These are phyloP conservation scores for Microchirus variegatus DNA, from an alignment of 2,797 vertebrate genomes.

Conservation along the genomic window DNA sequence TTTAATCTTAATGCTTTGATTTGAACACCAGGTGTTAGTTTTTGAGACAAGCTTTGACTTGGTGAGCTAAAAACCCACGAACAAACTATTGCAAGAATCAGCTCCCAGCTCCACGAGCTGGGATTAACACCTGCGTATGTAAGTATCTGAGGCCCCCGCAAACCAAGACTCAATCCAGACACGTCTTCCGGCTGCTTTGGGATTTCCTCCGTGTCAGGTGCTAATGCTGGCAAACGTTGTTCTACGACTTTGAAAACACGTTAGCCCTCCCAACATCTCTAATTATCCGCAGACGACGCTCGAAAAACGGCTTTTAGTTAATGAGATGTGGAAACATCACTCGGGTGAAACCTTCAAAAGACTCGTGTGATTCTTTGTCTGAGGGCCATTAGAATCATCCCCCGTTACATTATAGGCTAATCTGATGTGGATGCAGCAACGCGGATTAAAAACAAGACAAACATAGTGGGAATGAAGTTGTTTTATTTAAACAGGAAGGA, in stretches of 20 bases:
- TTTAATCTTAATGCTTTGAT: conserved; percentile 18
- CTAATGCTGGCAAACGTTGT: conserved; percentile 72
- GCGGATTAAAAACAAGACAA: conserved; percentile 22
- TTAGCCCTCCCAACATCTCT: conserved; percentile 64
- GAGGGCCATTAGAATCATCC: conserved; percentile 56
- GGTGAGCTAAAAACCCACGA: conserved; percentile 39
- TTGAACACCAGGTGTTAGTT: conserved; percentile 28
- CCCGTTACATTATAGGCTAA: conserved; percentile 33
- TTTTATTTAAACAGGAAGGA: conserved; percentile 35
- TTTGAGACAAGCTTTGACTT: conserved; percentile 51
- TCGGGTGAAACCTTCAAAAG: conserved; percentile 71
- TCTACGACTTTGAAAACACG: conserved; percentile 68
- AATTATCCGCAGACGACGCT: conserved; percentile 75
- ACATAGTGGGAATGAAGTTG: conserved; percentile 15
- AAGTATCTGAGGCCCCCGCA: conserved; percentile 59
- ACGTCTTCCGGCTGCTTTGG: conserved; percentile 68
- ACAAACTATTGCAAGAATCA: conserved; percentile 40
- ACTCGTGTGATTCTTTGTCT: conserved; percentile 66
- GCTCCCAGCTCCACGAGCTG: conserved; percentile 29
- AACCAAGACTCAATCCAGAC: conserved; percentile 70
- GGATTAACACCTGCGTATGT: conserved; percentile 64
- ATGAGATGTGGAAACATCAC: conserved; percentile 78
- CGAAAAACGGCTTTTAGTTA: conserved; percentile 76
- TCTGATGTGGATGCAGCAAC: conserved; percentile 39
- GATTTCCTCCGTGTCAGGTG: conserved; percentile 72